These are phyloP conservation scores for Diadema setosum DNA, from an alignment of 35 echinoderm and acorn worm genomes.

Conservation along the genomic window DNA sequence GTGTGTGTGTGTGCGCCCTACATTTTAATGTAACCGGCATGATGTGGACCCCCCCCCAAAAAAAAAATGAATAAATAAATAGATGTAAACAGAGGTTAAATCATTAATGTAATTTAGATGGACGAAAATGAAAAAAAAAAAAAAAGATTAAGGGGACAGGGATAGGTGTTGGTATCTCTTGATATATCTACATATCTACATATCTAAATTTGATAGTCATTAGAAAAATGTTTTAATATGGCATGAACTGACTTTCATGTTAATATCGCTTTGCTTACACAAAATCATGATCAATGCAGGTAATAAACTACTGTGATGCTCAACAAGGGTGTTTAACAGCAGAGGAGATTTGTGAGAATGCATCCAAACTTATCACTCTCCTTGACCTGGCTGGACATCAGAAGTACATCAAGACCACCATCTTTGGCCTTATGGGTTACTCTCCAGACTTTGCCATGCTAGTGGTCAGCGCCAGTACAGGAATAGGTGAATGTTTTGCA, in stretches of 20 bases:
- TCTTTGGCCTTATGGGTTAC: constrained; percentile 86
- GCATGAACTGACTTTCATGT: background rate
- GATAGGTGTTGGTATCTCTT: too few species aligned
- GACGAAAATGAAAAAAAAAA: too few species aligned
- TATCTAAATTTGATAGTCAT: too few species aligned
- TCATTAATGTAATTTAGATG: too few species aligned
- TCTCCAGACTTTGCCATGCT: constrained; percentile 98
- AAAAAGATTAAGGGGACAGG: too few species aligned
- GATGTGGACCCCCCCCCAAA: too few species aligned
- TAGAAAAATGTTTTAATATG: too few species aligned
- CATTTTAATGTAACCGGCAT: too few species aligned
- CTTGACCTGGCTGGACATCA: constrained; percentile 98
- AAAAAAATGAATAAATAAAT: too few species aligned
- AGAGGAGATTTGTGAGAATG: constrained; percentile 91
- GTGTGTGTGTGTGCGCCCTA: too few species aligned
- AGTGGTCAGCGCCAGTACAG: constrained; percentile 94
- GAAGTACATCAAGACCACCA: constrained; percentile 99
- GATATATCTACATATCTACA: too few species aligned
- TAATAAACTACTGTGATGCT: constrained; percentile 92
- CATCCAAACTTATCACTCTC: constrained; percentile 90
- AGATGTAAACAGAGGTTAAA: too few species aligned
- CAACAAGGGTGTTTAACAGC: constrained; percentile 91
- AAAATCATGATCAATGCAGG: constrained; percentile 55
- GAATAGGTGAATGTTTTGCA: constrained; percentile 96
- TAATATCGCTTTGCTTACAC: background rate